Conservation (phyloP, 2,888 invertebrate species). For the Ophion obscuratus region DNA sequence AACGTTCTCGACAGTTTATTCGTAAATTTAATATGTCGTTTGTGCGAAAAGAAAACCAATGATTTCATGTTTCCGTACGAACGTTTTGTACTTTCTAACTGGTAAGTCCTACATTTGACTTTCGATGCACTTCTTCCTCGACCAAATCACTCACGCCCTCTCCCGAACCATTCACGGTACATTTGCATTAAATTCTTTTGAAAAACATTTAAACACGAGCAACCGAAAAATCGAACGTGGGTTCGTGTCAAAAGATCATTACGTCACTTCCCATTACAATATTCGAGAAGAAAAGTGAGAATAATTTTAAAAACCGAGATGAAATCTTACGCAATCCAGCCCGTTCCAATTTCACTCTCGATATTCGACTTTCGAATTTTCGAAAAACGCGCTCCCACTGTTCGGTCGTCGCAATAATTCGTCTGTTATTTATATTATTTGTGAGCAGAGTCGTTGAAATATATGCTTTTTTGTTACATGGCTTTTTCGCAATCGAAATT, state of each 20-base stretch:
- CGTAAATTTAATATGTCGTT: not conserved
- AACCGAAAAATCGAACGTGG: not conserved
- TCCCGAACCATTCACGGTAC: not conserved
- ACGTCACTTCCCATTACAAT: not conserved
- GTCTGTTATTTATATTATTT: not conserved
- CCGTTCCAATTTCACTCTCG: not conserved
- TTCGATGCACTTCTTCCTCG: not conserved
- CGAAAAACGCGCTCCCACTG: not conserved
- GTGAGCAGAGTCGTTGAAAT: not conserved
- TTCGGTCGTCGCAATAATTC: not conserved
- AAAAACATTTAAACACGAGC: not conserved
- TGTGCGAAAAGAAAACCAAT: not conserved
- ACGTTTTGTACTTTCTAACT: not conserved
- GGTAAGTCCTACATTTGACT: not conserved
- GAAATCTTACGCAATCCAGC: not conserved
- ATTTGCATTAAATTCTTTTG: not conserved
- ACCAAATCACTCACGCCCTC: not conserved
- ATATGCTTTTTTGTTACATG: not conserved
- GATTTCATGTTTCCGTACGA: not conserved
- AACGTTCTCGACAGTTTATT: not conserved
- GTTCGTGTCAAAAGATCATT: not conserved
- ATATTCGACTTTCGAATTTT: not conserved
- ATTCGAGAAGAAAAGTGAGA: not conserved
- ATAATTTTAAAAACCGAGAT: not conserved
- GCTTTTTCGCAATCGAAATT: not conserved